Evolutionary conservation across 2,113 vertebrate species (phyloP).

Genomic region (Myxocyprinus asiaticus): DNA sequence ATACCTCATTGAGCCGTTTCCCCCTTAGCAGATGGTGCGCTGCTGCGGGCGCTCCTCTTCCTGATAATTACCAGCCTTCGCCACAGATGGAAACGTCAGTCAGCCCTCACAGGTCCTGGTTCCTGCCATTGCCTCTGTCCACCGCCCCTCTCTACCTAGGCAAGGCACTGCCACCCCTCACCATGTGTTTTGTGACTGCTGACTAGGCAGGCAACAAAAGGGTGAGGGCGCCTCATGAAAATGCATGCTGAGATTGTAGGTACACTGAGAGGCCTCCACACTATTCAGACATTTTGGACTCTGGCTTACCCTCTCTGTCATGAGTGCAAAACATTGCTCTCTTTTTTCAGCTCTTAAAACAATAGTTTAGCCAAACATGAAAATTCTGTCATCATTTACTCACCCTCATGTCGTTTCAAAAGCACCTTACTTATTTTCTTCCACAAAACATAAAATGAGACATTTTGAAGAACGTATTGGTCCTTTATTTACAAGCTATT

Average conservation of each 20-base stretch:
- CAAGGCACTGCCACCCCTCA: slow-evolving; percentile 95
- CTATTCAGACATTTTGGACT: slow-evolving; percentile 69
- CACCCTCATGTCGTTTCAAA: too few relatives aligned
- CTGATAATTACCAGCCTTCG: slow-evolving; percentile 99
- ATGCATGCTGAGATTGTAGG: slow-evolving; percentile 82
- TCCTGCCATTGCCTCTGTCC: slow-evolving; percentile 99
- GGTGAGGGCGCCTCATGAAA: slow-evolving; percentile 94
- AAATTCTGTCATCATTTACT: too few relatives aligned
- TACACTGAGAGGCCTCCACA: slow-evolving; percentile 53
- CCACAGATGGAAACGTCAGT: slow-evolving; percentile 99
- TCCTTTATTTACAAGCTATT: too few relatives aligned
- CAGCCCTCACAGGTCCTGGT: slow-evolving; percentile 98
- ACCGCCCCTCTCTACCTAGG: slow-evolving; percentile 96
- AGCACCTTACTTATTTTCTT: too few relatives aligned
- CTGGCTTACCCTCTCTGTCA: neutral
- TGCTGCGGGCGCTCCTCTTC: slow-evolving; percentile 99
- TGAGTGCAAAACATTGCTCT: neutral
- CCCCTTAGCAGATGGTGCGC: slow-evolving; percentile 94
- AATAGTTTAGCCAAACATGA: too few relatives aligned
- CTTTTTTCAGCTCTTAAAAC: neutral
- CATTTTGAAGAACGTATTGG: too few relatives aligned
- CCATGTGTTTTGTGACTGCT: slow-evolving; percentile 99
- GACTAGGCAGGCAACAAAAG: slow-evolving; percentile 99
- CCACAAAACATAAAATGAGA: too few relatives aligned
- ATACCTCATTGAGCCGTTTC: slow-evolving; percentile 98